These are phyloP conservation scores for Sebastes melanostomus DNA, from an alignment of 2,797 vertebrate genomes.

Conservation along the genomic window DNA sequence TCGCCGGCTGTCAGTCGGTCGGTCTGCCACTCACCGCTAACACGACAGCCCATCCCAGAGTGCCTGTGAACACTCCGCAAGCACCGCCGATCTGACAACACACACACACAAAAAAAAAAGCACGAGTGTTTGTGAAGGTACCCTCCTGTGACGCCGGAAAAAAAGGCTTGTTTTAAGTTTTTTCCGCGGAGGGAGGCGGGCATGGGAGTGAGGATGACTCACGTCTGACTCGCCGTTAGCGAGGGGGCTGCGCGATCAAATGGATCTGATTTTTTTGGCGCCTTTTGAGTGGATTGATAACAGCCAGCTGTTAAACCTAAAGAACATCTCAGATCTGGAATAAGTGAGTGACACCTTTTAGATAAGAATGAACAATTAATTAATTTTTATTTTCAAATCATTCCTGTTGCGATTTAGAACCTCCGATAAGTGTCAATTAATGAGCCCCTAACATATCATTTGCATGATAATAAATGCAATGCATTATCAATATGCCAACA, in stretches of 20 bases:
- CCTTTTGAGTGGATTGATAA: constrained; percentile 36
- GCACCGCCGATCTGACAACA: constrained; percentile 63
- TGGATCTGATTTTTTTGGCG: constrained; percentile 22
- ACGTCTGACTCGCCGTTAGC: constrained; percentile 47
- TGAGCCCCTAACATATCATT: constrained; percentile 50
- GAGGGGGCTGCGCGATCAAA: constrained; percentile 46
- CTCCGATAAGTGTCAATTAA: constrained; percentile 64
- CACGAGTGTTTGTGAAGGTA: constrained; percentile 56
- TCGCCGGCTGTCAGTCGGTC: constrained; percentile 67
- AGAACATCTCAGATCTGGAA: constrained; percentile 29
- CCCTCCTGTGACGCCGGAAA: constrained; percentile 58
- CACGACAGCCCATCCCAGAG: constrained; percentile 73
- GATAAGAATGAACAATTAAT: not conserved
- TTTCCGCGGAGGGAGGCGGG: constrained; percentile 36
- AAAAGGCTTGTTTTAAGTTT: constrained; percentile 53
- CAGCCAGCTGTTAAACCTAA: constrained; percentile 41
- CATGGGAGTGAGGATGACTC: constrained; percentile 50
- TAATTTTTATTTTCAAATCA: not conserved
- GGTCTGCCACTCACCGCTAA: constrained; percentile 70
- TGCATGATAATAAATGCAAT: constrained; percentile 71
- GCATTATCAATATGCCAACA: constrained; percentile 79
- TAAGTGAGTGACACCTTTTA: not conserved
- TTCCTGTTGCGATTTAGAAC: constrained; percentile 26
- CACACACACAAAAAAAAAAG: constrained; percentile 20
- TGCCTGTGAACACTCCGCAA: constrained; percentile 65